These are phyloP conservation scores for Camelus dromedarius DNA, from an alignment of 2,113 vertebrate species.

Conservation along the genomic window DNA sequence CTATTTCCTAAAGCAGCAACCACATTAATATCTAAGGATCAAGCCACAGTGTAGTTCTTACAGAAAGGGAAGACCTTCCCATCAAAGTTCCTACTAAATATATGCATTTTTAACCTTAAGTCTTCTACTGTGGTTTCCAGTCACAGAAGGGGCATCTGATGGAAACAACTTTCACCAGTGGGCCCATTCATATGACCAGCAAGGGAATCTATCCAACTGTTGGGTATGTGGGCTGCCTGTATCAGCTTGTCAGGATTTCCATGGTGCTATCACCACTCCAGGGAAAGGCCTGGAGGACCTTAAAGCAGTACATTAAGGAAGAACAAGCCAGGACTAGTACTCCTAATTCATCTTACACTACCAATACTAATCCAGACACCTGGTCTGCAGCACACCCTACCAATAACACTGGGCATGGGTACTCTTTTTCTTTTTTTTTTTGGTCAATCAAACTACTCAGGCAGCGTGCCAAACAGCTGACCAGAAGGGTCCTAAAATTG, in stretches of 20 bases:
- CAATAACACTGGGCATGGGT: neutral
- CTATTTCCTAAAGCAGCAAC: neutral
- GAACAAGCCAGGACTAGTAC: neutral
- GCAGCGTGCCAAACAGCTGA: neutral
- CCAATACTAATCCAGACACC: neutral
- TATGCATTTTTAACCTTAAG: neutral
- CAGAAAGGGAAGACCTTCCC: neutral
- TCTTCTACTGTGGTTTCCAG: neutral
- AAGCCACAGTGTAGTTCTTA: neutral
- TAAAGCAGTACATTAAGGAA: neutral
- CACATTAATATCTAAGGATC: neutral
- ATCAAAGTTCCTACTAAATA: neutral
- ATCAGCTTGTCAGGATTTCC: neutral
- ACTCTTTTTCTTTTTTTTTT: neutral
- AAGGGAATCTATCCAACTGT: neutral
- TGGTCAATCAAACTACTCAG: neutral
- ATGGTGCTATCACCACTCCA: neutral
- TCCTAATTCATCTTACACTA: neutral
- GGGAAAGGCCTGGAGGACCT: neutral
- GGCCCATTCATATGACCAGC: rapidly evolving
- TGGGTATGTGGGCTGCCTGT: neutral
- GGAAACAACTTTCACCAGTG: neutral
- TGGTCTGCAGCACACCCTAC: neutral
- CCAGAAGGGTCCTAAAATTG: neutral
- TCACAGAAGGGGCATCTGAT: neutral